Evolutionary conservation across 1,140 invertebrate species (phyloP).

Genomic region (Scaptomyza graminum): DNA sequence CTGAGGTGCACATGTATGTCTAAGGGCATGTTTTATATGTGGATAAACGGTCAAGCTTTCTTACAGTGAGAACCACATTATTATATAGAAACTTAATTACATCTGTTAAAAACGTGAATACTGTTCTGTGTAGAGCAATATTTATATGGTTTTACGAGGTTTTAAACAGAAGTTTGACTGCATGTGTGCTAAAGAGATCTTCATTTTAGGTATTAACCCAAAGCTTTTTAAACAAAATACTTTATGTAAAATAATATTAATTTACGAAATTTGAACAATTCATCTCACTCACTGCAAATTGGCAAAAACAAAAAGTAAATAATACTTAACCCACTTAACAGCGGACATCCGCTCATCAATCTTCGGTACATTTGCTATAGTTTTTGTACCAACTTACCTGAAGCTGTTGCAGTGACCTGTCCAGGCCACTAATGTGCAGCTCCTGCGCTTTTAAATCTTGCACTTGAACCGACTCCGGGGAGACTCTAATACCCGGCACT

Average conservation of each 20-base stretch:
- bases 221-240: too few species aligned
- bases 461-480: conserved; percentile 52
- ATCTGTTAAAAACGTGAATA: too few species aligned
- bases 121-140: too few species aligned
- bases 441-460: conserved; percentile 71
- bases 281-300: not conserved
- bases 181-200: too few species aligned
- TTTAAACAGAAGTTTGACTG: too few species aligned
- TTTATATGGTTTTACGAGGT: too few species aligned
- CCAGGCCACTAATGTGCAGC: conserved; percentile 76
- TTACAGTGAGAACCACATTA: too few species aligned
- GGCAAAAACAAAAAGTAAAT: not conserved
- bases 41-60: too few species aligned
- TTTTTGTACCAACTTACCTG: conserved; percentile 64
- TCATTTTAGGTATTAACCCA: too few species aligned
- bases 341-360: not conserved
- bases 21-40: too few species aligned
- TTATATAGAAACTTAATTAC: too few species aligned
- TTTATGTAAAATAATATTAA: not conserved
- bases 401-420: conserved; percentile 77
- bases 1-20: conserved; percentile 17
- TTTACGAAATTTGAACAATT: not conserved
- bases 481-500: conserved; percentile 76
- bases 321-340: too few species aligned
- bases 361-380: not conserved